phyloP scores from a whole-genome alignment of 1,140 invertebrate species.

The Ips nitidus region DNA sequence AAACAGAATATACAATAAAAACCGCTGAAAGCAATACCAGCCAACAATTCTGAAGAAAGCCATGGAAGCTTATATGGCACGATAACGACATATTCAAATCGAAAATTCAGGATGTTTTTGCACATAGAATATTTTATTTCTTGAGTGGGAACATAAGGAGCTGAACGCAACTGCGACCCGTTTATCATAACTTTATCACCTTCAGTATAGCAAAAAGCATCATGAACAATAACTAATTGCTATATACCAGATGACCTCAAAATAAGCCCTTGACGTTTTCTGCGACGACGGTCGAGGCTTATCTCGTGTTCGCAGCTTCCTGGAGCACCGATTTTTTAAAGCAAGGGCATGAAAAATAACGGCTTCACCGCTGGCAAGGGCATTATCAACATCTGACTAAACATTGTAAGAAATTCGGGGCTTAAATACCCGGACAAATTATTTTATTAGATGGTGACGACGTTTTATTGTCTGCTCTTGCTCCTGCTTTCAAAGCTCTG shows the following conservation, averaged over 20 bases:
- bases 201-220: background rate
- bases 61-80: constrained; percentile 1
- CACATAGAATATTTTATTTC: constrained; percentile 13
- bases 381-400: constrained; percentile 46
- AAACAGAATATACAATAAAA: background rate
- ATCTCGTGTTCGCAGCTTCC: constrained; percentile 45
- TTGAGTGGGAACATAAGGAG: background rate
- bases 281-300: constrained; percentile 44
- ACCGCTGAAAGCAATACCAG: background rate
- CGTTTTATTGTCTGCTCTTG: constrained; percentile 31
- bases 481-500: background rate
- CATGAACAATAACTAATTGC: constrained; percentile 38
- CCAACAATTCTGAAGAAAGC: background rate
- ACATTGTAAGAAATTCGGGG: constrained; percentile 45
- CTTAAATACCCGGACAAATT: constrained; percentile 40
- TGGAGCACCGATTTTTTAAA: constrained; percentile 34
- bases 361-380: constrained; percentile 44
- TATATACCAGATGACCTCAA: constrained; percentile 39
- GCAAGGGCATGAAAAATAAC: constrained; percentile 48
- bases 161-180: constrained; percentile 8
- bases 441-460: constrained; percentile 37
- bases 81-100: constrained; percentile 21
- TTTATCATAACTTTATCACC: background rate
- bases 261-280: constrained; percentile 23
- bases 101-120: constrained; percentile 18